Conservation (phyloP, 1,140 invertebrate species). For the Macrobrachium rosenbergii region DNA sequence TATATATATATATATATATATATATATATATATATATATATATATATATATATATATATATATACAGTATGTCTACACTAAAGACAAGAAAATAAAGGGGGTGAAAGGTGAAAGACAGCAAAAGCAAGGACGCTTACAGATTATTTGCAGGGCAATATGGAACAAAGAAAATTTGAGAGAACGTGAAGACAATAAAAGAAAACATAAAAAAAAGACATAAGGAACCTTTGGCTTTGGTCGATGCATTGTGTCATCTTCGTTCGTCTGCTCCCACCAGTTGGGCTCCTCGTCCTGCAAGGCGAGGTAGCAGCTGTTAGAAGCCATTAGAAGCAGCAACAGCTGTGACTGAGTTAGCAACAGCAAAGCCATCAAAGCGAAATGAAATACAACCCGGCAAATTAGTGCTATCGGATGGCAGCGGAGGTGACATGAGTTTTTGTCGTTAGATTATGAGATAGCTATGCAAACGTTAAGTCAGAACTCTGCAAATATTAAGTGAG, state of each 20-base stretch:
- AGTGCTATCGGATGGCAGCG: too few species aligned
- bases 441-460: too few species aligned
- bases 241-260: neutral
- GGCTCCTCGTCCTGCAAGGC: neutral
- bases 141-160: too few species aligned
- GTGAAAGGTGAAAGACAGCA: neutral
- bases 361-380: too few species aligned
- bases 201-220: neutral
- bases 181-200: neutral
- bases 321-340: neutral
- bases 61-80: neutral
- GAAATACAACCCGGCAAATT: too few species aligned
- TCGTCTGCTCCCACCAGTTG: conserved; percentile 17
- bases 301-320: neutral
- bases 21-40: neutral
- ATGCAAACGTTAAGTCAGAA: too few species aligned
- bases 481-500: too few species aligned
- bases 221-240: neutral
- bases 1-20: neutral
- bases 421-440: too few species aligned
- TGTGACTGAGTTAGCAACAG: neutral
- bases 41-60: neutral
- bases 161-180: neutral
- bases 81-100: neutral
- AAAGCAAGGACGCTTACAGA: neutral